phyloP scores from a whole-genome alignment of 2,113 vertebrate species.

The Dermatemys mawii region DNA sequence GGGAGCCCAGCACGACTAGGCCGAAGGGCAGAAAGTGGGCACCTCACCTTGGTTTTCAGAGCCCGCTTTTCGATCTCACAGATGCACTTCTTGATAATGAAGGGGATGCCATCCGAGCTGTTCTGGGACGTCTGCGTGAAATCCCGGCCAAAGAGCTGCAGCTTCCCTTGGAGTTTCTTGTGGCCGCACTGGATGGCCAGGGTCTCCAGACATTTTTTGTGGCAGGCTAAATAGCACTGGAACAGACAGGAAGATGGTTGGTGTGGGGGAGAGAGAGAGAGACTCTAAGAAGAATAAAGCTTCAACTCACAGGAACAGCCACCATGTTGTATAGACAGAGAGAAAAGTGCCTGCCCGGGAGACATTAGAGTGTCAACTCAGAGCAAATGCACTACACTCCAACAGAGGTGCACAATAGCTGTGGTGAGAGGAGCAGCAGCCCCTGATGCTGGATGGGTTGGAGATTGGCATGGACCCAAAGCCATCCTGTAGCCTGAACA shows the following conservation, averaged over 20 bases:
- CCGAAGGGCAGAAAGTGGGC: not conserved
- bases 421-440: not conserved
- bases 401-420: not conserved
- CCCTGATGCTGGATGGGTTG: not conserved
- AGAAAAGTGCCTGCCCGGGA: not conserved
- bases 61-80: slow-evolving; percentile 92
- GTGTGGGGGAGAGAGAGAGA: fast-evolving
- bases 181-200: slow-evolving; percentile 96
- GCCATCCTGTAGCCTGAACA: not conserved
- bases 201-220: slow-evolving; percentile 96
- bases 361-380: fast-evolving
- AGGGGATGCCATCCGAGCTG: slow-evolving; percentile 87
- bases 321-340: fast-evolving
- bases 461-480: not conserved
- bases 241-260: fast-evolving
- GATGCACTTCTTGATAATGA: slow-evolving; percentile 92
- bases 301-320: not conserved
- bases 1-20: fast-evolving
- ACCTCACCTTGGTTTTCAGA: slow-evolving; percentile 89
- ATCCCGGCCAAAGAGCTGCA: slow-evolving; percentile 93
- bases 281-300: fast-evolving
- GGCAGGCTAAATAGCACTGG: slow-evolving; percentile 94
- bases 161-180: slow-evolving; percentile 94
- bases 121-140: slow-evolving; percentile 79
- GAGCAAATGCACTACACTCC: not conserved